phyloP scores from a whole-genome alignment of 2,797 vertebrate species.

The Sphenopsis melanotis region DNA sequence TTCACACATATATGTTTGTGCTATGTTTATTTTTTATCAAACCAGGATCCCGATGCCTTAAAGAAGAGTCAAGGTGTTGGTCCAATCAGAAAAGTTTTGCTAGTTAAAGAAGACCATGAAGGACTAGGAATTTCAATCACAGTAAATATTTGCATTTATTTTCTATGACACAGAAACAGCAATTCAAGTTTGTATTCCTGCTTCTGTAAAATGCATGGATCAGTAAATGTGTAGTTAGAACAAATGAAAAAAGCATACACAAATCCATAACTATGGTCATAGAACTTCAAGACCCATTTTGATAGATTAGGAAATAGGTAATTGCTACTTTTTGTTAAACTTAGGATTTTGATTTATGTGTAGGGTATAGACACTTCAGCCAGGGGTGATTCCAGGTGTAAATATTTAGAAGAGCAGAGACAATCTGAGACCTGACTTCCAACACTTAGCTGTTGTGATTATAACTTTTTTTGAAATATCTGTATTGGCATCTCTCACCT shows the following conservation, averaged over 20 bases:
- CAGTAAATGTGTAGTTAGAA: background rate
- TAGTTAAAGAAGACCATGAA: slow-evolving; percentile 96
- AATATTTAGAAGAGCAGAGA: background rate
- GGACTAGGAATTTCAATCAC: slow-evolving; percentile 98
- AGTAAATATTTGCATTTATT: slow-evolving; percentile 74
- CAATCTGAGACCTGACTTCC: background rate
- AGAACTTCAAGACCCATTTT: background rate
- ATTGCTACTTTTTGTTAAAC: background rate
- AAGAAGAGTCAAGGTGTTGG: slow-evolving; percentile 98
- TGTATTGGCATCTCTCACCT: background rate
- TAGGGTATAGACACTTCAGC: background rate
- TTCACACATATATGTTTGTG: background rate
- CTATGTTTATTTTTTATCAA: background rate
- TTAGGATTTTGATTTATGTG: background rate
- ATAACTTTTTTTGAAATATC: background rate
- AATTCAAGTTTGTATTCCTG: background rate
- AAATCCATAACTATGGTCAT: background rate
- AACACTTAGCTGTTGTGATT: background rate
- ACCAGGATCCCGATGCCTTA: slow-evolving; percentile 89
- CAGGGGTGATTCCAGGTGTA: background rate
- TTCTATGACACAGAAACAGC: background rate
- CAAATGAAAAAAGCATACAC: fast-evolving
- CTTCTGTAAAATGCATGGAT: background rate
- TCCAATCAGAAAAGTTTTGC: slow-evolving; percentile 92
- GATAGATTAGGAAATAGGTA: background rate